Evolutionary conservation across 2,797 vertebrate genomes (phyloP).

Genomic region (Acrocephalus scirpaceus): DNA sequence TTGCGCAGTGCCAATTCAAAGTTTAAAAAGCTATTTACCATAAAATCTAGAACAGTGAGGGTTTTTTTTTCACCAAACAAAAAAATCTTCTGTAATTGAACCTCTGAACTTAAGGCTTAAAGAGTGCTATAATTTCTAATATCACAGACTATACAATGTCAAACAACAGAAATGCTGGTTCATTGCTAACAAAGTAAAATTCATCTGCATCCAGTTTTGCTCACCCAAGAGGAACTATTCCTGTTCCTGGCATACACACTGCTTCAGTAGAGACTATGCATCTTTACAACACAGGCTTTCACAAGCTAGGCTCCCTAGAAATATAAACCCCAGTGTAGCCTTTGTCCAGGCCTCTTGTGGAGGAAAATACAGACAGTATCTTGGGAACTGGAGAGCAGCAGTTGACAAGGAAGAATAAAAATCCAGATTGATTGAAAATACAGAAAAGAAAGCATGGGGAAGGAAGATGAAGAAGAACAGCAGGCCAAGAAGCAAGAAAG

Average conservation of each 20-base stretch:
- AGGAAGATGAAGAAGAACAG: not conserved
- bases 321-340: not conserved
- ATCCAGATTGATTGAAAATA: not conserved
- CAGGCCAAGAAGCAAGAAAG: not conserved
- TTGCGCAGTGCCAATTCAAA: not conserved
- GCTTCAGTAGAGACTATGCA: not conserved
- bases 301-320: not conserved
- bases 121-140: not conserved
- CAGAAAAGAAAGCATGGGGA: not conserved
- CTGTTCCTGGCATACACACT: not conserved
- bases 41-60: not conserved
- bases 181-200: not conserved
- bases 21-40: not conserved
- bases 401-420: not conserved
- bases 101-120: not conserved
- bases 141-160: not conserved
- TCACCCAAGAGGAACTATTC: not conserved
- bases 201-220: not conserved
- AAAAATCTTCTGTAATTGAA: not conserved
- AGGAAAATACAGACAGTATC: not conserved
- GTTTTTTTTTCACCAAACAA: not conserved
- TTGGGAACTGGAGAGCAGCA: not conserved
- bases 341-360: not conserved
- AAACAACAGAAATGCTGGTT: not conserved
- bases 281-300: not conserved